A percentile compares a stretch with the other conserved stretches of the same genome.
Conservation (phyloP, 1,140 invertebrate species). For the Panulirus ornatus region DNA sequence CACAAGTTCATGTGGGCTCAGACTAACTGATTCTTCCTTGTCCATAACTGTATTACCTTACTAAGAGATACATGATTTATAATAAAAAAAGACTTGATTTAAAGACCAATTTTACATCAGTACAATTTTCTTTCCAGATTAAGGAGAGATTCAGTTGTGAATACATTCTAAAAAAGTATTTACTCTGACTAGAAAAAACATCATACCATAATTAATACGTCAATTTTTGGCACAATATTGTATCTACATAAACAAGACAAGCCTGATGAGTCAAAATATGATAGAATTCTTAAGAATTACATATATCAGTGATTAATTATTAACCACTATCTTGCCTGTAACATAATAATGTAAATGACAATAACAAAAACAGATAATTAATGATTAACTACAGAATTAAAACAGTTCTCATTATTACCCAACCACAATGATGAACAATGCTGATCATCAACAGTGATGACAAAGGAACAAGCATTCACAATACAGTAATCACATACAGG, state of each 20-base stretch:
- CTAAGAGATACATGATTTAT: no score
- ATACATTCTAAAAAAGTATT: background rate
- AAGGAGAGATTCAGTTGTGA: background rate
- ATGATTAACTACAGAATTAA: no score
- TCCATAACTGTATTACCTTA: background rate
- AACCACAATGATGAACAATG: no score
- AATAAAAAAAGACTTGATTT: no score
- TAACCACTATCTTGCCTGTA: background rate
- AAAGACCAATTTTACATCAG: background rate
- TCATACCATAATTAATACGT: background rate
- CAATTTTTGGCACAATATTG: conserved; percentile 19
- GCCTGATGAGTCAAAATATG: background rate
- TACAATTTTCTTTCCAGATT: no score
- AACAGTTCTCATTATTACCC: no score
- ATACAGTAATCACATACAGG: background rate
- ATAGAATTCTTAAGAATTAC: background rate
- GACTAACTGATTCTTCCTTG: background rate
- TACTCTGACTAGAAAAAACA: conserved; percentile 2
- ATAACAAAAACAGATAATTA: background rate
- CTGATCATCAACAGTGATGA: background rate
- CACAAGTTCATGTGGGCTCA: no score
- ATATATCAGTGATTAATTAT: no score
- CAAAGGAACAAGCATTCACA: background rate
- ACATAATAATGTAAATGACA: no score
- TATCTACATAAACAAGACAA: background rate